phyloP scores from a whole-genome alignment of 2,888 invertebrate genomes.

The Eucriotettix oculatus region DNA sequence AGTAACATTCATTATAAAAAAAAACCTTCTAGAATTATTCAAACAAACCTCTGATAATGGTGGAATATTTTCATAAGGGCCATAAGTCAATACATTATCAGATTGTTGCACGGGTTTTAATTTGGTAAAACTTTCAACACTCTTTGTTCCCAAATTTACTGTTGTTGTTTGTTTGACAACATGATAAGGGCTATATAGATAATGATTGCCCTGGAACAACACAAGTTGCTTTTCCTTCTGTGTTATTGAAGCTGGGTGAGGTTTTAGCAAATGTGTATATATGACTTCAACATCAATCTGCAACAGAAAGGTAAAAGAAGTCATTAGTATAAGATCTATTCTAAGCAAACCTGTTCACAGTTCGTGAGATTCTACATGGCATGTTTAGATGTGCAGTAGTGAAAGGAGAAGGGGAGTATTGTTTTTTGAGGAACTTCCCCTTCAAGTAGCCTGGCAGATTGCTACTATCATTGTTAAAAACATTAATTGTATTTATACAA shows the following conservation, averaged over 20 bases:
- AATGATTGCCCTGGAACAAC: conserved; percentile 67
- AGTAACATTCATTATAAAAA: too few species aligned
- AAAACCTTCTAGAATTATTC: neutral
- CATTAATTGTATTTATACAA: too few species aligned
- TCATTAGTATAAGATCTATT: too few species aligned
- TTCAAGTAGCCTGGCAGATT: too few species aligned
- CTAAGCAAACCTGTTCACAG: too few species aligned
- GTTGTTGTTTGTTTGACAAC: conserved; percentile 67
- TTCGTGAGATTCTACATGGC: too few species aligned
- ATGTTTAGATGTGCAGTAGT: too few species aligned
- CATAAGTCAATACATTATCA: conserved; percentile 72
- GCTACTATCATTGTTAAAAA: too few species aligned
- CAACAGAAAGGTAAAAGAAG: too few species aligned
- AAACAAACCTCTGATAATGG: conserved; percentile 29
- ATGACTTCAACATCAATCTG: conserved; percentile 47
- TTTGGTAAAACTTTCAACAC: conserved; percentile 67
- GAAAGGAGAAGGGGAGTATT: too few species aligned
- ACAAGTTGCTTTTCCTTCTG: conserved; percentile 93
- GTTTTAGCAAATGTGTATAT: conserved; percentile 55
- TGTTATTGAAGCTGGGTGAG: conserved; percentile 75
- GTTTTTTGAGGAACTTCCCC: too few species aligned
- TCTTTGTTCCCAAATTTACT: conserved; percentile 58
- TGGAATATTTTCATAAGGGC: conserved; percentile 65
- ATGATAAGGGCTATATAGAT: conserved; percentile 68
- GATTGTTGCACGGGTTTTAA: conserved; percentile 61